Evolutionary conservation across 2,113 vertebrate genomes (phyloP).

Genomic region (Planiliza haematocheilus): DNA sequence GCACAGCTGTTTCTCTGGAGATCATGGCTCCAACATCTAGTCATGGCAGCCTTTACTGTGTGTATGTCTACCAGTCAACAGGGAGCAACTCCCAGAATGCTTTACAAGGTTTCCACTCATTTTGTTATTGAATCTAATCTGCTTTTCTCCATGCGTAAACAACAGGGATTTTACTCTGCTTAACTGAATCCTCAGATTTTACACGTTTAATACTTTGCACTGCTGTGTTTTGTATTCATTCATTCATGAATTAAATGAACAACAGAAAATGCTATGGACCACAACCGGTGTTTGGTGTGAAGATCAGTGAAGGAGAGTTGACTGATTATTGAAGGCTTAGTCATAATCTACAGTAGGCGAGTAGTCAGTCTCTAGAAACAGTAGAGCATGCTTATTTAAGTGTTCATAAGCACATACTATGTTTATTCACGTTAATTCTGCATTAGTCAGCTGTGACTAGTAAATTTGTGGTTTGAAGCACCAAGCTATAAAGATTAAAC

Average conservation of each 20-base stretch:
- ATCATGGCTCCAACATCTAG: constrained; percentile 9
- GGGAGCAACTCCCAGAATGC: constrained; percentile 16
- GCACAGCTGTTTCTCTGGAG: not conserved
- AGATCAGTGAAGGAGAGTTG: constrained; percentile 10
- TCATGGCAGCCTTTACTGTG: not conserved
- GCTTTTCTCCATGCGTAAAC: not conserved
- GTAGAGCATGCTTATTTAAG: no score
- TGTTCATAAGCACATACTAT: no score
- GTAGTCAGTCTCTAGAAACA: constrained; percentile 8
- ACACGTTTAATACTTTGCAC: no score
- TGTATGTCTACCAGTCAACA: constrained; percentile 25
- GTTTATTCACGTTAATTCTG: no score
- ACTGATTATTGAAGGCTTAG: constrained; percentile 26
- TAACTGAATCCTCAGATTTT: no score
- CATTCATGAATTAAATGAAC: constrained; percentile 30
- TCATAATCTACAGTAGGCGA: constrained; percentile 9
- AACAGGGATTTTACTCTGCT: not conserved
- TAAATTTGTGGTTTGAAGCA: no score
- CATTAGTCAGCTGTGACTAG: no score
- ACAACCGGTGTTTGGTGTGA: not conserved
- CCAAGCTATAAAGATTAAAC: no score
- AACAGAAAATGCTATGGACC: constrained; percentile 24
- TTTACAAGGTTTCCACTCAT: constrained; percentile 15
- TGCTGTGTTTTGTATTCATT: not conserved
- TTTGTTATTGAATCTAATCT: constrained; percentile 28